These are phyloP conservation scores for Galeopsomyia nigrocyanea DNA, from an alignment of 2,888 invertebrate genomes.

Conservation along the genomic window DNA sequence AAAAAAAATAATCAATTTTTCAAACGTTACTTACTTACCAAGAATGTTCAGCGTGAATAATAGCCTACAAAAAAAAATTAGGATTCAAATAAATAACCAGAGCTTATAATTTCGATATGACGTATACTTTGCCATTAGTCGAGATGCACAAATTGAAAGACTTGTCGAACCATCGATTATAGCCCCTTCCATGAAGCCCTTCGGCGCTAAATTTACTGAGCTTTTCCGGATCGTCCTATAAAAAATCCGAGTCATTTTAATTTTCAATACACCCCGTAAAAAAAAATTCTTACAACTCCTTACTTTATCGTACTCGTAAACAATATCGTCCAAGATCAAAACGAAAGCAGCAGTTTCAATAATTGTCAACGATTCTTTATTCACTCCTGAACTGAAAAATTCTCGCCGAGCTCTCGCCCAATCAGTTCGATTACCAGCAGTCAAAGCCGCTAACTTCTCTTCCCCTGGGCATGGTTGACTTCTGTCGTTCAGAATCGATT, in stretches of 20 bases:
- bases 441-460: constrained; percentile 89
- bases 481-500: constrained; percentile 86
- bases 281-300: constrained; percentile 52
- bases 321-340: constrained; percentile 90
- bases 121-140: constrained; percentile 86
- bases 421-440: constrained; percentile 89
- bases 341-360: constrained; percentile 97
- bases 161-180: constrained; percentile 99
- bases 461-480: constrained; percentile 85
- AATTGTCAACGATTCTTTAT: constrained; percentile 88
- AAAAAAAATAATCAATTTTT: neutral
- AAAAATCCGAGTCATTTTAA: constrained; percentile 41
- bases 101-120: neutral
- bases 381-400: constrained; percentile 88
- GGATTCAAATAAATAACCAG: constrained; percentile 43
- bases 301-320: constrained; percentile 86
- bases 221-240: constrained; percentile 77
- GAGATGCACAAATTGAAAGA: constrained; percentile 96
- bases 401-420: constrained; percentile 91
- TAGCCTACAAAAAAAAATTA: constrained; percentile 76
- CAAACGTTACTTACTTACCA: constrained; percentile 80
- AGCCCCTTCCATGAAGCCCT: constrained; percentile 94
- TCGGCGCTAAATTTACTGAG: constrained; percentile 88
- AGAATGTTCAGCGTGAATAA: constrained; percentile 98
- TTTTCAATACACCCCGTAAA: neutral